Evolutionary conservation across 2,888 invertebrate species (phyloP).

Genomic region (Scotopteryx bipunctaria): DNA sequence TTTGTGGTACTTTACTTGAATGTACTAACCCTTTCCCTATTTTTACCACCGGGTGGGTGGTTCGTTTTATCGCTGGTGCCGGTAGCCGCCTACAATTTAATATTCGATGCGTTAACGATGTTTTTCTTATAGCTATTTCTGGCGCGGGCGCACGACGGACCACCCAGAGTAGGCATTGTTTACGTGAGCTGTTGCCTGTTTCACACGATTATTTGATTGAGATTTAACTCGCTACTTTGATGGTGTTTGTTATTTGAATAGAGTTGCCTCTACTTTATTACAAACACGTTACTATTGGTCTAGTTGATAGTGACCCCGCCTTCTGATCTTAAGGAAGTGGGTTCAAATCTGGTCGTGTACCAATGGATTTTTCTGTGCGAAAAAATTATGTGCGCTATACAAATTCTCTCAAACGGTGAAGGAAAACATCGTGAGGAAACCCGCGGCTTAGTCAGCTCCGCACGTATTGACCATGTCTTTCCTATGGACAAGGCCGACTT

Average conservation of each 20-base stretch:
- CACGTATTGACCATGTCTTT: no score
- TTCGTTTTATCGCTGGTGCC: slow-evolving; percentile 65
- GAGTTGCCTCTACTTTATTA: slow-evolving; percentile 5
- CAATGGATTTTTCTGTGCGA: no score
- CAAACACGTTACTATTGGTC: background rate
- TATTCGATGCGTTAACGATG: slow-evolving; percentile 75
- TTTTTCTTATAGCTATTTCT: slow-evolving; percentile 78
- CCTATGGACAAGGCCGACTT: no score
- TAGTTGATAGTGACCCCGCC: no score
- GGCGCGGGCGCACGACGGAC: slow-evolving; percentile 62
- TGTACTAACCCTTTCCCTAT: slow-evolving; percentile 57
- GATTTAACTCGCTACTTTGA: slow-evolving; percentile 17
- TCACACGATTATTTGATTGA: slow-evolving; percentile 27
- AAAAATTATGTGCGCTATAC: no score
- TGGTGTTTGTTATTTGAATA: slow-evolving; percentile 17
- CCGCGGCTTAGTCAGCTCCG: no score
- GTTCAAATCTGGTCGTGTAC: no score
- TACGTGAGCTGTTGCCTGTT: slow-evolving; percentile 27
- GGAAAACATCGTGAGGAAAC: no score
- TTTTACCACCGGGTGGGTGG: slow-evolving; percentile 75
- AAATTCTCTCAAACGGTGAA: no score
- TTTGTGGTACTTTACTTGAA: slow-evolving; percentile 14
- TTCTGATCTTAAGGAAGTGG: no score
- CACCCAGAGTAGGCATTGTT: slow-evolving; percentile 59
- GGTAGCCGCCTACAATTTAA: slow-evolving; percentile 77